Conservation (phyloP, 2,888 invertebrate species). For the Epiperipatus broadwayi region DNA sequence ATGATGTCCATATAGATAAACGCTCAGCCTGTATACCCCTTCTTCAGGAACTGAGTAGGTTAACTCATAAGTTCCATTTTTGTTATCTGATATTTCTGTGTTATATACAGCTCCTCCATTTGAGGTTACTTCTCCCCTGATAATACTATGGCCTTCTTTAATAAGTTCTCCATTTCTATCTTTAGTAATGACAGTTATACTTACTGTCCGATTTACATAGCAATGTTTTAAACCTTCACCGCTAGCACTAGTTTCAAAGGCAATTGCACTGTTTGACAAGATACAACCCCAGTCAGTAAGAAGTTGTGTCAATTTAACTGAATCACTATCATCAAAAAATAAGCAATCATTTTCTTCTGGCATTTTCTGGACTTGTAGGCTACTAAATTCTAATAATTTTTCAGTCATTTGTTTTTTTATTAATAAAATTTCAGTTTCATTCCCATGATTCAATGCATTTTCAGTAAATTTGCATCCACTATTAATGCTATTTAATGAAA, state of each 20-base stretch:
- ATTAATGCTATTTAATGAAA: slow-evolving; percentile 28
- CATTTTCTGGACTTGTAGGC: slow-evolving; percentile 22
- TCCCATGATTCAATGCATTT: slow-evolving; percentile 31
- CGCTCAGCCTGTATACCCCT: slow-evolving; percentile 27
- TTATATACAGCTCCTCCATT: slow-evolving; percentile 20
- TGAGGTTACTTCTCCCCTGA: slow-evolving; percentile 23
- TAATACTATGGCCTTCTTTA: slow-evolving; percentile 23
- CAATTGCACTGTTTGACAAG: slow-evolving; percentile 28
- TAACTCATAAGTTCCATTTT: slow-evolving; percentile 29
- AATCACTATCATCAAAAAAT: slow-evolving; percentile 24
- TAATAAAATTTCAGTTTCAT: slow-evolving; percentile 32
- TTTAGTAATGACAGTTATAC: slow-evolving; percentile 28
- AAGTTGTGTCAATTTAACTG: slow-evolving; percentile 22
- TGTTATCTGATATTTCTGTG: slow-evolving; percentile 24
- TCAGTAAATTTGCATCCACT: slow-evolving; percentile 32
- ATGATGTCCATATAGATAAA: slow-evolving; percentile 29
- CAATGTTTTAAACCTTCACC: slow-evolving; percentile 29
- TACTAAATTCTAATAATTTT: too few relatives aligned
- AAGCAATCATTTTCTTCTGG: slow-evolving; percentile 28
- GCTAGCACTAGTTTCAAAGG: slow-evolving; percentile 28
- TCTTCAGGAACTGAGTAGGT: slow-evolving; percentile 27
- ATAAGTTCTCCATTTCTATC: slow-evolving; percentile 26
- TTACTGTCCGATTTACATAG: slow-evolving; percentile 24
- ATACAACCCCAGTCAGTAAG: too few relatives aligned
- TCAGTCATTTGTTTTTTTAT: slow-evolving; percentile 34